Evolutionary conservation across 2,797 vertebrate species (phyloP).

Genomic region (Galago senegalensis): DNA sequence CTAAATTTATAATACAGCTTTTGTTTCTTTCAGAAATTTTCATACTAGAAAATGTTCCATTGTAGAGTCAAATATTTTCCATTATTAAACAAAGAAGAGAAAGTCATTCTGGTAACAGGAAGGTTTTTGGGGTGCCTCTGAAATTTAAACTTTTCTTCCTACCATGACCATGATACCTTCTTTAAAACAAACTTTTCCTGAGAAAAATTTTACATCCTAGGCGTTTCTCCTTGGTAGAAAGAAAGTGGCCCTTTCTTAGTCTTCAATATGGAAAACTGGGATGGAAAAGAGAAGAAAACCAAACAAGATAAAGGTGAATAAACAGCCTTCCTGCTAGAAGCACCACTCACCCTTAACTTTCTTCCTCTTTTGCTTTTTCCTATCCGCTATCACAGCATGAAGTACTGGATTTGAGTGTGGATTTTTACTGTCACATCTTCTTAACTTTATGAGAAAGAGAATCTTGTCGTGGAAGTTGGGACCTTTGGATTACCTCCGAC

Average conservation of each 20-base stretch:
- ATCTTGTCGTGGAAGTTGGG: not conserved
- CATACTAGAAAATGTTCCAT: not conserved
- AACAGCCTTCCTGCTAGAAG: not conserved
- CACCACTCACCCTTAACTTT: not conserved
- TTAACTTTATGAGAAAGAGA: not conserved
- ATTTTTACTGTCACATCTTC: not conserved
- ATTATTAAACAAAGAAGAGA: not conserved
- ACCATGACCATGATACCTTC: not conserved
- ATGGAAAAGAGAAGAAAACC: not conserved
- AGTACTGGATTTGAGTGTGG: not conserved
- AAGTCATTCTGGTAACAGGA: not conserved
- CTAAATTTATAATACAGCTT: not conserved
- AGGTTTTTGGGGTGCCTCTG: not conserved
- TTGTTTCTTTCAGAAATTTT: slow-evolving; percentile 13
- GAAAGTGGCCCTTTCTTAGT: not conserved
- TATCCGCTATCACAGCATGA: not conserved
- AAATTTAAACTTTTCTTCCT: not conserved
- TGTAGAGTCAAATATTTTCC: not conserved
- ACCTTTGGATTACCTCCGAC: not conserved
- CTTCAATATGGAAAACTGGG: not conserved
- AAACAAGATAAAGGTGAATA: not conserved
- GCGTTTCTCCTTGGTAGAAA: not conserved
- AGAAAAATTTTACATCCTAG: not conserved
- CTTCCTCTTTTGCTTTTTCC: not conserved
- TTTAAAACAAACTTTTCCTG: not conserved